Base-by-base conservation (phyloP, 2,888 invertebrate genomes). In the Zootermopsis nevadensis region DNA sequence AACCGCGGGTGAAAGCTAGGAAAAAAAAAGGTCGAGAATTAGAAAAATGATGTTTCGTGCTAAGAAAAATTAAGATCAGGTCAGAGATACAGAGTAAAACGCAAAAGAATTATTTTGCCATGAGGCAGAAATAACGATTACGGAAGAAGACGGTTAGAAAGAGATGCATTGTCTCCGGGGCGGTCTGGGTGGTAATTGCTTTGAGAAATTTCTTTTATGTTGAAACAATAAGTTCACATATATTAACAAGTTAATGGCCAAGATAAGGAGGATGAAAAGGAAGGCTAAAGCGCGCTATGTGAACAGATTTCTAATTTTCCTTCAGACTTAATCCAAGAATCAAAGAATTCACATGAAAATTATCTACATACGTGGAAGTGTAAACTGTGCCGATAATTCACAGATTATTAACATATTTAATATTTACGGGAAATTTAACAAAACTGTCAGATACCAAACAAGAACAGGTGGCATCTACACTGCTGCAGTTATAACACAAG, bases 41-140 rank as follows among this genome's bases (percentile, higher is more conserved):
- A 33, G n/a, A 12, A 60, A n/a, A 60, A 60, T 12, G 60, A 60
- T 60, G 10, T 35, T 38, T 38, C 74, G 33, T 74, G 74, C 38
- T 38, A 42, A n/a, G 74, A 74, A 42, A 74, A 74, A 74, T 38
- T 74, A 69, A 74, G 74, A 74, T 74, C n/a, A 42, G 74, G 35
- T 42, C 38, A 74, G 38, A 74, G 38, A 42, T 74, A 38, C 38
- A 10, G 33, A 72, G 7, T 31, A 31, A 6, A 69, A 7, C 22
- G 0, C 38, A 74, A 74, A 74, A 72, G 38, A 38, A 38, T 12
- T 38, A 74, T 38, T 74, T 74, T 24, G 74, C 74, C 74, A 74
- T 38, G 38, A 74, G 74, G 74, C 74, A 74, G 8, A 27, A n/a
- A n/a, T 74, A 74, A 74, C 33, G 38, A 74, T 74, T 74, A 74